These are phyloP conservation scores for Phenganax subtilis DNA, from an alignment of 92 coral and sea anemone species.

Conservation along the genomic window DNA sequence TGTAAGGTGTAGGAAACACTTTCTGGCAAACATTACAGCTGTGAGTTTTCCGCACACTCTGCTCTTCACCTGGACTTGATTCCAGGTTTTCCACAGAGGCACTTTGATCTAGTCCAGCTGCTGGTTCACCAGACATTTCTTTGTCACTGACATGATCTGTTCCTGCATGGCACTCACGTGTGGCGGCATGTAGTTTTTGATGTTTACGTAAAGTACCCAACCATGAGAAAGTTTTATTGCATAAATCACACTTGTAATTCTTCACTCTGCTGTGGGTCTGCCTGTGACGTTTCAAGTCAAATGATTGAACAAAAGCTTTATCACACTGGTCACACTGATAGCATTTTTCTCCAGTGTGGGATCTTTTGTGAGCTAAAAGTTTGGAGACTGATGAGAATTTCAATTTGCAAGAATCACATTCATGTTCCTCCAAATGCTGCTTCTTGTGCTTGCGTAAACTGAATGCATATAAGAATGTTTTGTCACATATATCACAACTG, in stretches of 20 bases:
- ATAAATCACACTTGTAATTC: slow-evolving; percentile 8
- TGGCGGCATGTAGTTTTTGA: slow-evolving; percentile 13
- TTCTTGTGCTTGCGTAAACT: slow-evolving; percentile 21
- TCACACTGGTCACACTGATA: slow-evolving; percentile 20
- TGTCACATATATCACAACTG: slow-evolving; percentile 73
- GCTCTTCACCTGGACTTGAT: background rate
- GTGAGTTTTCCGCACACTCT: background rate
- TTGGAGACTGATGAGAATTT: slow-evolving; percentile 8
- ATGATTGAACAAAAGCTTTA: background rate
- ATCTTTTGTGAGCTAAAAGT: background rate
- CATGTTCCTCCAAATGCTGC: background rate
- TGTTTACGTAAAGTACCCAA: slow-evolving; percentile 11
- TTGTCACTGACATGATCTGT: background rate
- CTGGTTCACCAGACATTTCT: background rate
- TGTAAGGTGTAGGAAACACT: background rate
- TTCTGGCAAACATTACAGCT: slow-evolving; percentile 12
- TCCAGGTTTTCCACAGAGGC: background rate
- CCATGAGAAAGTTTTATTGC: slow-evolving; percentile 2
- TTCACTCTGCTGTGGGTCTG: slow-evolving; percentile 1
- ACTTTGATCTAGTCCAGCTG: background rate
- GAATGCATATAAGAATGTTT: slow-evolving; percentile 26
- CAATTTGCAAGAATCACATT: slow-evolving; percentile 11
- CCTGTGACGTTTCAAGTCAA: slow-evolving; percentile 14
- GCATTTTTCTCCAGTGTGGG: slow-evolving; percentile 5
- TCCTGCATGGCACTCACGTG: background rate